Evolutionary conservation across 2,113 vertebrate species (phyloP).

Genomic region (Tretioscincus oriximinensis): DNA sequence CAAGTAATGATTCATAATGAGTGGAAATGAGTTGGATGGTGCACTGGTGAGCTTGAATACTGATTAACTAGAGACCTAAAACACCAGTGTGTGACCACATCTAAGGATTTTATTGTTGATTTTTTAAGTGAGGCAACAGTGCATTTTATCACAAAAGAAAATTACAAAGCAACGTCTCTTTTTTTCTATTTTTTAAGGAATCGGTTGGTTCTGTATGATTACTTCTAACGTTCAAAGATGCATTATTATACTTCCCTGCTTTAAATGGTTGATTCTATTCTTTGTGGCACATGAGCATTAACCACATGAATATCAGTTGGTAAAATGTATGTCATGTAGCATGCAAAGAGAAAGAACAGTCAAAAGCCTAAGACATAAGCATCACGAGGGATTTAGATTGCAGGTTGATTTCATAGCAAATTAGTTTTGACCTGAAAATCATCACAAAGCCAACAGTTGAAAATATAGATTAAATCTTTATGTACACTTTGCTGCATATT

Average conservation of each 20-base stretch:
- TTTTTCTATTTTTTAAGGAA: neutral
- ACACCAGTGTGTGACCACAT: constrained; percentile 50
- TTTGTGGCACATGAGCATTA: neutral
- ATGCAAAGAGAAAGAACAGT: neutral
- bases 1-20: constrained; percentile 57
- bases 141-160: constrained; percentile 38
- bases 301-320: neutral
- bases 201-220: constrained; percentile 3
- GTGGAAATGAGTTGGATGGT: constrained; percentile 51
- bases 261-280: neutral
- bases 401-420: neutral
- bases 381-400: neutral
- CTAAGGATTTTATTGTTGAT: constrained; percentile 56
- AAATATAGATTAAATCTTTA: no score
- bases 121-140: constrained; percentile 52
- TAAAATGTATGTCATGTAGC: neutral
- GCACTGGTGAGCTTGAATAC: constrained; percentile 50
- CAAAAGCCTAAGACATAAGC: neutral
- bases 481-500: no score
- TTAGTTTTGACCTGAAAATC: neutral
- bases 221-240: constrained; percentile 33
- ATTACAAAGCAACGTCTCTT: constrained; percentile 32
- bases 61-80: constrained; percentile 56
- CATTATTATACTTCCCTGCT: constrained; percentile 26
- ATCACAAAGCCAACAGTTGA: neutral